Conservation (phyloP, 2,888 invertebrate genomes). For the Oasisia sp. region DNA sequence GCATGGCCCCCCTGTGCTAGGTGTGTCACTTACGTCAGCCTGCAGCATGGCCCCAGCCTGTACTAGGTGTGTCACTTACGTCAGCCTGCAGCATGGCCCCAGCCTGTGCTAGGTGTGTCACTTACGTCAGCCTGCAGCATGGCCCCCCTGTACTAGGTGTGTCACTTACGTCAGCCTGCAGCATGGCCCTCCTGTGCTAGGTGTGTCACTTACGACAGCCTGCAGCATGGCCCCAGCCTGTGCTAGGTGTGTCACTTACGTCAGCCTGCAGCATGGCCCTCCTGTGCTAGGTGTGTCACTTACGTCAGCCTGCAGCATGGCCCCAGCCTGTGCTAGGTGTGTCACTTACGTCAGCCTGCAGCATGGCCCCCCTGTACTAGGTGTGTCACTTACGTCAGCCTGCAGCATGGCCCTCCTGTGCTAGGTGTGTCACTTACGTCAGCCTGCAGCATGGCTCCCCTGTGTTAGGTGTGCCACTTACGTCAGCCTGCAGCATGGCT, state of each 20-base stretch:
- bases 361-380: conserved; percentile 94
- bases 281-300: conserved; percentile 77
- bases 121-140: conserved; percentile 70
- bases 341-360: conserved; percentile 40
- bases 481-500: conserved; percentile 75
- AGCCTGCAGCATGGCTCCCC: conserved; percentile 83
- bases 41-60: conserved; percentile 91
- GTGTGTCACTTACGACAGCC: conserved; percentile 37
- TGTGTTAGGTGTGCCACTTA: conserved; percentile 74
- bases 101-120: conserved; percentile 74
- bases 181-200: conserved; percentile 94
- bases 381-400: conserved; percentile 37
- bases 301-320: conserved; percentile 72
- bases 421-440: conserved; percentile 65
- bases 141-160: conserved; percentile 87
- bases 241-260: conserved; percentile 71
- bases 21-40: conserved; percentile 37
- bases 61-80: conserved; percentile 43
- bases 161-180: conserved; percentile 40
- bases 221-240: conserved; percentile 89
- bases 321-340: conserved; percentile 87
- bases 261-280: conserved; percentile 79
- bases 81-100: conserved; percentile 79
- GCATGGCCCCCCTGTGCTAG: conserved; percentile 94
- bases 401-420: conserved; percentile 91